phyloP scores from a whole-genome alignment of 2,888 invertebrate genomes.

The Chymomyza procnemis region DNA sequence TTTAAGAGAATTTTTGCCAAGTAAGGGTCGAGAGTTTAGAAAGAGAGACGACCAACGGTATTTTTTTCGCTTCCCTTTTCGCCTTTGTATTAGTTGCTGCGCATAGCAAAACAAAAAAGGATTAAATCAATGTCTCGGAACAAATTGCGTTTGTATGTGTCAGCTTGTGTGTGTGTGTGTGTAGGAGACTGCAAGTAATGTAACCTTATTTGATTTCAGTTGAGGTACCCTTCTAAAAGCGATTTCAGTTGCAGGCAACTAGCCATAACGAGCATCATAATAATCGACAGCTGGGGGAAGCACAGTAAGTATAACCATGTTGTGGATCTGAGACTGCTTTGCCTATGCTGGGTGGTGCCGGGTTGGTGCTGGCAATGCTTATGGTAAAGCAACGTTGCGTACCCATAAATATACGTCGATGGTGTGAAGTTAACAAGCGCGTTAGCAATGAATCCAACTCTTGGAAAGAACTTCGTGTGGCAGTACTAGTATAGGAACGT shows the following conservation, averaged over 20 bases:
- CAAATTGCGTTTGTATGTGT: constrained; percentile 50
- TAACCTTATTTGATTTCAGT: constrained; percentile 51
- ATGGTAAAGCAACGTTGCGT: constrained; percentile 46
- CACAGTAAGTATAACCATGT: neutral
- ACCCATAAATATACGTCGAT: constrained; percentile 63
- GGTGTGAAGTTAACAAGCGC: constrained; percentile 69
- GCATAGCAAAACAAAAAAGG: constrained; percentile 52
- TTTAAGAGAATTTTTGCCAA: constrained; percentile 61
- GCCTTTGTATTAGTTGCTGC: constrained; percentile 18
- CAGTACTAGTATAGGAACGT: neutral
- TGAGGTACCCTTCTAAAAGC: constrained; percentile 30
- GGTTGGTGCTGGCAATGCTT: neutral
- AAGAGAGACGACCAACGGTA: constrained; percentile 2
- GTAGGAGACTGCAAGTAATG: constrained; percentile 45
- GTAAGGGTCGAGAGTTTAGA: constrained; percentile 16
- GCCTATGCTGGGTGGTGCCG: neutral
- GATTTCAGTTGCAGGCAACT: constrained; percentile 53
- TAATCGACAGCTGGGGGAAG: constrained; percentile 3
- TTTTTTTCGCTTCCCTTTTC: neutral
- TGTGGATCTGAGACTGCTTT: constrained; percentile 8
- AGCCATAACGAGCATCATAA: constrained; percentile 45
- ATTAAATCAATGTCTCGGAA: constrained; percentile 72
- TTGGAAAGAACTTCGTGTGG: neutral
- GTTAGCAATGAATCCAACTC: constrained; percentile 50
- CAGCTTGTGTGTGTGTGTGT: constrained; percentile 32